A percentile compares a stretch with the other conserved stretches of the same genome.
These are phyloP conservation scores for Catocala nupta DNA, from an alignment of 2,888 invertebrate genomes.

Conservation along the genomic window DNA sequence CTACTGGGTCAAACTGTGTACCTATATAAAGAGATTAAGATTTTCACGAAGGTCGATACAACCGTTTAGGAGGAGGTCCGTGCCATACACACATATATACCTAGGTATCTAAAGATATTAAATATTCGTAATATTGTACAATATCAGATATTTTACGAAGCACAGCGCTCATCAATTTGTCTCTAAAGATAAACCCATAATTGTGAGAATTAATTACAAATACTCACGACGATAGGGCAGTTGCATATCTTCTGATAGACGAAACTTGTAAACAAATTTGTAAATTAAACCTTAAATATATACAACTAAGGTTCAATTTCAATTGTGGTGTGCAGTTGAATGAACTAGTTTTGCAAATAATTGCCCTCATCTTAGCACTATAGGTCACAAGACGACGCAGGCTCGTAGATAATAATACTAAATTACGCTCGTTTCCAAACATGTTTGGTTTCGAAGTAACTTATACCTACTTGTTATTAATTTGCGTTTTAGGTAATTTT, in stretches of 20 bases:
- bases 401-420: constrained; percentile 30
- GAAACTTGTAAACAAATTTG: constrained; percentile 13
- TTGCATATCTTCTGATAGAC: constrained; percentile 29
- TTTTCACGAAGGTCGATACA: too few species aligned
- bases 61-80: too few species aligned
- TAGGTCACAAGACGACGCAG: constrained; percentile 41
- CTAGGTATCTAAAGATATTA: too few species aligned
- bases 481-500: too few species aligned
- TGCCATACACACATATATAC: too few species aligned
- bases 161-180: constrained; percentile 25
- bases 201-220: constrained; percentile 25
- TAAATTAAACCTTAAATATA: constrained; percentile 14
- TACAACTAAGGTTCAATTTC: constrained; percentile 23
- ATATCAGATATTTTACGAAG: too few species aligned
- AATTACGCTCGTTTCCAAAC: constrained; percentile 35
- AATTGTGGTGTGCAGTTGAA: constrained; percentile 19
- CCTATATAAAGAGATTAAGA: too few species aligned
- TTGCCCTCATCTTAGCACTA: constrained; percentile 30
- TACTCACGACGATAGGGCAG: constrained; percentile 15
- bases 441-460: constrained; percentile 2
- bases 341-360: constrained; percentile 43
- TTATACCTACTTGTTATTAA: too few species aligned
- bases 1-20: too few species aligned
- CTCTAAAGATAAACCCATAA: constrained; percentile 31
- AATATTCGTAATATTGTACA: too few species aligned